These are phyloP conservation scores for Tupaia tana DNA, from an alignment of 2,113 vertebrate species.

Conservation along the genomic window DNA sequence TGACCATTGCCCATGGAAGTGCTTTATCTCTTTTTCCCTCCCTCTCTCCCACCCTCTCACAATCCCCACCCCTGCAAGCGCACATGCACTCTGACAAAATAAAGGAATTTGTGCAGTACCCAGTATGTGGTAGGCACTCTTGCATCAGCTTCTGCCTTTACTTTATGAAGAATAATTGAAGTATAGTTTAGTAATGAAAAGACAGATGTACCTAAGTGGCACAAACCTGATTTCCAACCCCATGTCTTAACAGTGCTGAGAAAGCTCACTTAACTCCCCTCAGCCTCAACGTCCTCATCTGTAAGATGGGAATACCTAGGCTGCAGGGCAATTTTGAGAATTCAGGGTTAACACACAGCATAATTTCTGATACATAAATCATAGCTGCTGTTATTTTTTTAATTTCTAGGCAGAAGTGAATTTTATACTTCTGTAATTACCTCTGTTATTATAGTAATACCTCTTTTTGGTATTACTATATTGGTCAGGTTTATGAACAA, in stretches of 20 bases:
- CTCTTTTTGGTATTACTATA: too few relatives aligned
- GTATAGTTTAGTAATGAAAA: background rate
- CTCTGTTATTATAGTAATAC: too few relatives aligned
- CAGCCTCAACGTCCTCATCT: background rate
- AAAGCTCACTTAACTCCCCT: background rate
- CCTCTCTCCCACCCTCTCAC: too few relatives aligned
- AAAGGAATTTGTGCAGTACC: background rate
- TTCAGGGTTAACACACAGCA: background rate
- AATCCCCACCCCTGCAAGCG: too few relatives aligned
- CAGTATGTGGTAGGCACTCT: background rate
- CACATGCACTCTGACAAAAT: too few relatives aligned
- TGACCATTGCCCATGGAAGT: too few relatives aligned
- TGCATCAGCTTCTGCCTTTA: background rate
- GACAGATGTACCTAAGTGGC: background rate
- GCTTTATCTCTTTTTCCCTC: too few relatives aligned
- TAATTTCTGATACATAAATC: background rate
- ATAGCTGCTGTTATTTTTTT: constrained; percentile 16
- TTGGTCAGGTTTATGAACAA: background rate
- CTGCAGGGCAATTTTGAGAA: background rate
- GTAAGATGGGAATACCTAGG: background rate
- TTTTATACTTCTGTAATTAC: background rate
- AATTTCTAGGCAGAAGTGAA: constrained; percentile 2
- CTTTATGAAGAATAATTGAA: background rate
- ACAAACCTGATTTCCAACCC: constrained; percentile 11
- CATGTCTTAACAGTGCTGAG: background rate